phyloP scores from a whole-genome alignment of 2,113 vertebrate species.

The Psittacara wagleri region DNA sequence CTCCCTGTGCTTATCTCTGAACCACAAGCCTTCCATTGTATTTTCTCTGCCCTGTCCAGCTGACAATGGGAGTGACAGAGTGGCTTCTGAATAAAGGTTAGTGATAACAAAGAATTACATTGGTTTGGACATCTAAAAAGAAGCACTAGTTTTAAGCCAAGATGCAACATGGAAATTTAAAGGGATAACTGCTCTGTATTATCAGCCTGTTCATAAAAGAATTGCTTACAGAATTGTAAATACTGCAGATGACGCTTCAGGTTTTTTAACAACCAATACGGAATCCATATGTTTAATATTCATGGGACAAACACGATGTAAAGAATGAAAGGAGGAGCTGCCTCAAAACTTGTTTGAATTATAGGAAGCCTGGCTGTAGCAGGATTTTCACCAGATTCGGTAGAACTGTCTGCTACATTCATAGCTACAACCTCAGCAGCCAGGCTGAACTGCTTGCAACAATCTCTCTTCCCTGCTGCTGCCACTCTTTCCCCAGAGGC shows the following conservation, averaged over 20 bases:
- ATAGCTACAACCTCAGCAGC: background rate
- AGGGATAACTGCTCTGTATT: background rate
- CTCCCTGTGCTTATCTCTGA: background rate
- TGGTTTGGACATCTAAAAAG: background rate
- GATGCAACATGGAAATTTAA: background rate
- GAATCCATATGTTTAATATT: background rate
- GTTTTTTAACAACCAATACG: background rate
- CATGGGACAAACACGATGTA: background rate
- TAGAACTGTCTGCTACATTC: background rate
- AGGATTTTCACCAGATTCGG: background rate
- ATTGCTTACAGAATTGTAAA: background rate
- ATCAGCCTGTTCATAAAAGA: background rate
- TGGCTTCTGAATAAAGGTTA: background rate
- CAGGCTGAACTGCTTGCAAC: background rate
- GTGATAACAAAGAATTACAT: background rate
- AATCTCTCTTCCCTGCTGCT: background rate
- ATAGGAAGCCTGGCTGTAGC: background rate
- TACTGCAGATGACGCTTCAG: background rate
- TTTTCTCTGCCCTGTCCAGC: background rate
- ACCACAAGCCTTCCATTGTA: background rate
- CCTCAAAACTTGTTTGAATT: background rate
- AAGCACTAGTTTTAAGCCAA: background rate
- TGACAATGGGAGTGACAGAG: background rate
- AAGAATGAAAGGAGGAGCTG: background rate
- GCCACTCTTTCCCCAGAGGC: background rate